These are phyloP conservation scores for Agonopterix alstromeriana DNA, from an alignment of 2,888 invertebrate genomes.

Conservation along the genomic window DNA sequence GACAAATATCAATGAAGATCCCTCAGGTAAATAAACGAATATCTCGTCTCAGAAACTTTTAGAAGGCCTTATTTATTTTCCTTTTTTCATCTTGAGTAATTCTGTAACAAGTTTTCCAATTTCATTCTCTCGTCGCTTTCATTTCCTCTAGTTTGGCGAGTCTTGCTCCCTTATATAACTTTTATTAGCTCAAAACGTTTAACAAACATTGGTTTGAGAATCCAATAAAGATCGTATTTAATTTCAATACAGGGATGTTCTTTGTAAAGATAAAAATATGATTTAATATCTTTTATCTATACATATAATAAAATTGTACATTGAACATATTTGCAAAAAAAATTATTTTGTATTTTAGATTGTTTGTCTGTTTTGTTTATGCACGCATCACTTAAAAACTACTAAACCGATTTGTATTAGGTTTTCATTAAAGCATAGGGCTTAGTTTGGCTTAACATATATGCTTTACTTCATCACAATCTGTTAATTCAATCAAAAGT, in stretches of 20 bases:
- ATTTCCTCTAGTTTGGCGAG: conserved; percentile 63
- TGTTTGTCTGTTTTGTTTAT: no score
- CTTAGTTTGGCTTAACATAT: no score
- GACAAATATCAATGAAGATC: conserved; percentile 23
- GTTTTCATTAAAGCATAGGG: no score
- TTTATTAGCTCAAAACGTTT: conserved; percentile 73
- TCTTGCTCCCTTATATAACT: conserved; percentile 64
- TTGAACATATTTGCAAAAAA: no score
- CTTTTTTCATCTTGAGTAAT: conserved; percentile 60
- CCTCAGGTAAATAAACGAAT: conserved; percentile 28
- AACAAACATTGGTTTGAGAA: conserved; percentile 69
- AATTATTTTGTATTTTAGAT: no score
- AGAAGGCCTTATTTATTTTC: conserved; percentile 57
- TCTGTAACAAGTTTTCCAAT: conserved; percentile 75
- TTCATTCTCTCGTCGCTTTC: conserved; percentile 72
- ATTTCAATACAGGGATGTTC: conserved; percentile 41
- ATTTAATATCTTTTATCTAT: background rate
- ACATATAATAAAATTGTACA: no score
- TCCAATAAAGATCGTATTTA: conserved; percentile 59
- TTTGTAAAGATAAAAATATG: conserved; percentile 1
- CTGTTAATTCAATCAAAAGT: no score
- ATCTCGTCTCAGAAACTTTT: conserved; percentile 51
- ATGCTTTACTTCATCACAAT: no score
- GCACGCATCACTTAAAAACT: no score
- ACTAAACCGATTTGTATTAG: no score